Conservation (phyloP, 2,888 invertebrate genomes). For the Morinoia aosen region DNA sequence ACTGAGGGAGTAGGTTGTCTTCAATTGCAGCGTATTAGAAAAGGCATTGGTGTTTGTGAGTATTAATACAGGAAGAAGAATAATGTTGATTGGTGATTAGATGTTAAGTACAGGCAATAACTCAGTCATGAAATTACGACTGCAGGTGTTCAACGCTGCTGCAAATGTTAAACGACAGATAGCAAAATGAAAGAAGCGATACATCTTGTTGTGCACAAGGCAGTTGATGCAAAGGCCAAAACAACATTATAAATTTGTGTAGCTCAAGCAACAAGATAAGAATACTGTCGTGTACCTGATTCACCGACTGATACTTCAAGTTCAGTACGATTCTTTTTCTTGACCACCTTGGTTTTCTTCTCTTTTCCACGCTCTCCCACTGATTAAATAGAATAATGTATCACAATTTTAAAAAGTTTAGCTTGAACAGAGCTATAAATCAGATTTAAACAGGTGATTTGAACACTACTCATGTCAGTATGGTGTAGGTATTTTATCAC, state of each 20-base stretch:
- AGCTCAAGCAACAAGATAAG: background rate
- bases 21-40: background rate
- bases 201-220: background rate
- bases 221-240: background rate
- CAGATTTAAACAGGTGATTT: background rate
- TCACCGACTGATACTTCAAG: background rate
- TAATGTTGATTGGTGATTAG: background rate
- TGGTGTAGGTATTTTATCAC: background rate
- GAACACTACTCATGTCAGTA: background rate
- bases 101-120: background rate
- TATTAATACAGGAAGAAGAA: background rate
- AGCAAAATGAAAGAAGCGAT: background rate
- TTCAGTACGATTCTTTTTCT: constrained; percentile 38
- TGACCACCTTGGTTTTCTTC: constrained; percentile 6
- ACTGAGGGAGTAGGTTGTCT: background rate
- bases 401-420: background rate
- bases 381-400: background rate
- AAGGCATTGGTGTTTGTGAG: background rate
- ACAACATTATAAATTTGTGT: background rate
- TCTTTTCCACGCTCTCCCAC: background rate
- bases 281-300: background rate
- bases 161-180: background rate
- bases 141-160: background rate
- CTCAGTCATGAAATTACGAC: background rate
- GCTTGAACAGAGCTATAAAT: background rate